Conservation (phyloP, 2,113 vertebrate genomes). For the Phoxinus phoxinus region DNA sequence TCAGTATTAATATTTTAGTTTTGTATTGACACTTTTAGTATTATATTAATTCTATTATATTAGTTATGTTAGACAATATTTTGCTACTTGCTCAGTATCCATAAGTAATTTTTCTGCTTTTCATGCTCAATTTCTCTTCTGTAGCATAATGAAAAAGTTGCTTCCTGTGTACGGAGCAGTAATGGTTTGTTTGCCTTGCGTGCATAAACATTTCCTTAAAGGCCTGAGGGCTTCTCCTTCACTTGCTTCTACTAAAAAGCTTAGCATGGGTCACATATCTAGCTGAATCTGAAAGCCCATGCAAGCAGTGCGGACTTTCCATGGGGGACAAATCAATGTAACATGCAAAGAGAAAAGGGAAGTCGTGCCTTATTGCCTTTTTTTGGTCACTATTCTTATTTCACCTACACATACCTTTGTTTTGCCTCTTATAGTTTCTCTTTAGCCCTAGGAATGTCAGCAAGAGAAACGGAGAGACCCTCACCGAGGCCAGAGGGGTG, state of each 20-base stretch:
- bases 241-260: slow-evolving; percentile 7
- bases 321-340: background rate
- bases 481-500: background rate
- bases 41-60: background rate
- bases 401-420: background rate
- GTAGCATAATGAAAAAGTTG: background rate
- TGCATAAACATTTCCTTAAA: slow-evolving; percentile 3
- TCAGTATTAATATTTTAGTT: background rate
- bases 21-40: background rate
- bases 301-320: background rate
- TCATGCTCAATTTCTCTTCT: slow-evolving; percentile 18
- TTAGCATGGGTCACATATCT: background rate
- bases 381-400: background rate
- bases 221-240: slow-evolving; percentile 25
- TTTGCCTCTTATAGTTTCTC: background rate
- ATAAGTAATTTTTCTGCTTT: background rate
- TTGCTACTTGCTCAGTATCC: slow-evolving; percentile 11
- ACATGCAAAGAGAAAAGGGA: slow-evolving; percentile 4
- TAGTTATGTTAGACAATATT: background rate
- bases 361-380: background rate
- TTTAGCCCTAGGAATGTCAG: background rate
- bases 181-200: slow-evolving; percentile 19
- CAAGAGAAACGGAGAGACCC: background rate
- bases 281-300: background rate
- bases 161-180: background rate